Conservation (phyloP, 1,140 invertebrate genomes). For the Tenebrio molitor region DNA sequence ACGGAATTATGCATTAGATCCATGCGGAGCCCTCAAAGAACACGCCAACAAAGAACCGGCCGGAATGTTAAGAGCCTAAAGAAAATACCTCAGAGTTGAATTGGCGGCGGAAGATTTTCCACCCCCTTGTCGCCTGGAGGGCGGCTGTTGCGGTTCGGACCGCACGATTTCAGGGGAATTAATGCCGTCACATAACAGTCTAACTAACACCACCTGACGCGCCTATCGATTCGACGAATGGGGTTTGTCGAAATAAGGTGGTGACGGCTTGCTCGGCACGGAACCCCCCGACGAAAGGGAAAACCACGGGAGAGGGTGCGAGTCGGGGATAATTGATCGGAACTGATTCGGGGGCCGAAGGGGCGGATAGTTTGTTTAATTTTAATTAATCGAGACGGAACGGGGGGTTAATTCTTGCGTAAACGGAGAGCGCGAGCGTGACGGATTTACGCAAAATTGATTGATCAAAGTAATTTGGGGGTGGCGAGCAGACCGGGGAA, state of each 20-base stretch:
- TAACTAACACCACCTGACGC: too few relatives aligned
- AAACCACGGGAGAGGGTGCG: background rate
- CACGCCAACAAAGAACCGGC: background rate
- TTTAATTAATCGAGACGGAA: slow-evolving; percentile 10
- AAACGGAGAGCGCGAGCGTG: background rate
- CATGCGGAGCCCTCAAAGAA: slow-evolving; percentile 15
- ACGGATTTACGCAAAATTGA: background rate
- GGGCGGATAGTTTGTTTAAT: slow-evolving; percentile 3
- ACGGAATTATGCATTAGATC: slow-evolving; percentile 43
- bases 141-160: too few relatives aligned
- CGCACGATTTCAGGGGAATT: too few relatives aligned
- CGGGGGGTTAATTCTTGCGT: background rate
- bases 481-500: too few relatives aligned
- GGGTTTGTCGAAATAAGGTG: background rate
- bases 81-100: too few relatives aligned
- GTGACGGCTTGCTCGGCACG: background rate
- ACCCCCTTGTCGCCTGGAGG: too few relatives aligned
- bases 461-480: too few relatives aligned
- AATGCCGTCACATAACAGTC: too few relatives aligned
- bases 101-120: background rate
- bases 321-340: background rate
- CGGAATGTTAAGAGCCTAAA: slow-evolving; percentile 12
- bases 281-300: background rate
- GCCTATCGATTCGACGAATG: background rate
- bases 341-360: slow-evolving; percentile 1